These are phyloP conservation scores for Xanthia togata DNA, from an alignment of 2,888 invertebrate genomes.

Conservation along the genomic window DNA sequence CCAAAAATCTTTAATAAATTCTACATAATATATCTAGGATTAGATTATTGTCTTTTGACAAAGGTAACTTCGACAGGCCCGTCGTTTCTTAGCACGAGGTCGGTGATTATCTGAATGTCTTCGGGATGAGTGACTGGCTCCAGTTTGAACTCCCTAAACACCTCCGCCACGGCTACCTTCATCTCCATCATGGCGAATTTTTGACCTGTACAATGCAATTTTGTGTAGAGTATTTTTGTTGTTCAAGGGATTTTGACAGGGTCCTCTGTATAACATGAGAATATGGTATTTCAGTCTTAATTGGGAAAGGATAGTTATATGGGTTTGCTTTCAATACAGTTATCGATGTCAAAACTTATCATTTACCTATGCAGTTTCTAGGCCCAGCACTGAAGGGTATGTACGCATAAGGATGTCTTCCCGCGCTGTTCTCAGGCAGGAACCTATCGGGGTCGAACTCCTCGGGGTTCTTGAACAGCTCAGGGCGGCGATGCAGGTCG, in stretches of 20 bases:
- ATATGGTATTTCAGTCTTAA: not conserved
- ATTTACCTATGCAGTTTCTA: conserved; percentile 91
- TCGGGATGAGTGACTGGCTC: conserved; percentile 86
- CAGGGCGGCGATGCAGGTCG: conserved; percentile 92
- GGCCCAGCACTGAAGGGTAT: conserved; percentile 93
- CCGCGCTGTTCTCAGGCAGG: conserved; percentile 87
- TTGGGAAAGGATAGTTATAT: too few species aligned
- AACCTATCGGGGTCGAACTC: conserved; percentile 94
- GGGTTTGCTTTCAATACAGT: not conserved
- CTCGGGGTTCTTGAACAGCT: conserved; percentile 92
- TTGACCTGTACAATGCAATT: conserved; percentile 85
- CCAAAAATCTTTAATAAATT: not conserved
- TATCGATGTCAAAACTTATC: not conserved
- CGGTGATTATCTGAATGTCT: conserved; percentile 78
- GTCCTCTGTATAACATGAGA: not conserved
- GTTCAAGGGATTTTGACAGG: not conserved
- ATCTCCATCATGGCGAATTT: conserved; percentile 92
- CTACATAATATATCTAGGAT: not conserved
- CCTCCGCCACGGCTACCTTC: conserved; percentile 88
- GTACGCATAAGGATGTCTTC: conserved; percentile 92
- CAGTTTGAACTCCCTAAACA: conserved; percentile 87
- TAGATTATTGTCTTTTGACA: conserved; percentile 64
- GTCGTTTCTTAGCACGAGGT: conserved; percentile 82
- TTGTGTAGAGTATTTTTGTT: not conserved
- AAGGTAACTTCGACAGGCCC: conserved; percentile 82